Evolutionary conservation across 2,888 invertebrate genomes (phyloP).

Genomic region (Gibbula magus): DNA sequence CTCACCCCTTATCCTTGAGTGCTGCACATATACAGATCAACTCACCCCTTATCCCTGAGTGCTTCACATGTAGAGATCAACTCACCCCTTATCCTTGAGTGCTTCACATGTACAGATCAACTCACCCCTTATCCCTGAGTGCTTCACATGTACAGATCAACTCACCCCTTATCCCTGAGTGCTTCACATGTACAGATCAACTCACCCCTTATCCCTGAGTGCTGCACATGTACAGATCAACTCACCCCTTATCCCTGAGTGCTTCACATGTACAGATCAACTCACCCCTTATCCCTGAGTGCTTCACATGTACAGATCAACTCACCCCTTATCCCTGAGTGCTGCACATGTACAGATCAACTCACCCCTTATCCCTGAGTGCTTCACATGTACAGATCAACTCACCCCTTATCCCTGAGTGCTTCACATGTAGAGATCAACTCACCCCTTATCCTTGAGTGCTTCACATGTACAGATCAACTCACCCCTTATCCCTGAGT

Average conservation of each 20-base stretch:
- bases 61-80: constrained; percentile 89
- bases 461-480: constrained; percentile 90
- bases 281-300: constrained; percentile 80
- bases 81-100: constrained; percentile 80
- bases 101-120: constrained; percentile 90
- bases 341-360: constrained; percentile 90
- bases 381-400: constrained; percentile 90
- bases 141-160: constrained; percentile 90
- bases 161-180: constrained; percentile 80
- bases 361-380: constrained; percentile 80
- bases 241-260: constrained; percentile 80
- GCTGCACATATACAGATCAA: constrained; percentile 90
- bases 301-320: constrained; percentile 90
- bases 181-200: constrained; percentile 90
- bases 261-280: constrained; percentile 90
- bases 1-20: constrained; percentile 80
- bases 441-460: constrained; percentile 80
- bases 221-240: constrained; percentile 90
- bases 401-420: constrained; percentile 80
- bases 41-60: constrained; percentile 80
- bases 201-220: constrained; percentile 80
- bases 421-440: constrained; percentile 89
- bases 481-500: constrained; percentile 80
- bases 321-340: constrained; percentile 80
- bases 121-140: constrained; percentile 80